Evolutionary conservation across 2,113 vertebrate species (phyloP).

Genomic region (Amia ocellicauda): DNA sequence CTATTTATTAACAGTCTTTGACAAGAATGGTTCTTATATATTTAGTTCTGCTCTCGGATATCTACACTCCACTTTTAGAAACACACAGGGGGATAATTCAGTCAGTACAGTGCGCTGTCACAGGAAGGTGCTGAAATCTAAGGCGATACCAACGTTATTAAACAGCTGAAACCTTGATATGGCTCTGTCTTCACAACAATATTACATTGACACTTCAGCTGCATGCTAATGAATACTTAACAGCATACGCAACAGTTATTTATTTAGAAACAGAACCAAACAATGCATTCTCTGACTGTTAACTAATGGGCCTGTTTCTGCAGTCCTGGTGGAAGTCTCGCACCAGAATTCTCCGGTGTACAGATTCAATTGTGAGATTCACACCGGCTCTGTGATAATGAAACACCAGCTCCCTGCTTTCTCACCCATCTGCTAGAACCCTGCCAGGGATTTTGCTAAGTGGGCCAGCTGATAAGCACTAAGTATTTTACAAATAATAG

Average conservation of each 20-base stretch:
- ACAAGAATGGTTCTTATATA: too few species aligned
- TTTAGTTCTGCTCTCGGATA: not conserved
- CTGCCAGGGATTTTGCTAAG: not conserved
- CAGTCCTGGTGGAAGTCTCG: not conserved
- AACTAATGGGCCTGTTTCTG: not conserved
- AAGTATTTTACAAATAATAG: too few species aligned
- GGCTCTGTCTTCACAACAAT: not conserved
- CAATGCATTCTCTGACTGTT: not conserved
- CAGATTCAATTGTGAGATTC: not conserved
- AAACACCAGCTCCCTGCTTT: not conserved
- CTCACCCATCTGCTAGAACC: not conserved
- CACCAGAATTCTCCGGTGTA: not conserved
- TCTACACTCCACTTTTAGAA: not conserved
- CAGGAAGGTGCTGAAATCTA: constrained; percentile 3
- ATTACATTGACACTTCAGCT: not conserved
- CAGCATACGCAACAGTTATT: too few species aligned
- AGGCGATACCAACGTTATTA: not conserved
- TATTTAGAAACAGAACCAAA: too few species aligned
- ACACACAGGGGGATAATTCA: not conserved
- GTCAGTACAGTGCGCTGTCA: not conserved
- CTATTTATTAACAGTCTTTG: too few species aligned
- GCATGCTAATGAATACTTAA: not conserved
- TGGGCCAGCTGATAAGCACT: too few species aligned
- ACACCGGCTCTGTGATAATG: not conserved
- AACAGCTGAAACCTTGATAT: not conserved